Evolutionary conservation across 2,797 vertebrate species (phyloP).

Genomic region (Merluccius polli): DNA sequence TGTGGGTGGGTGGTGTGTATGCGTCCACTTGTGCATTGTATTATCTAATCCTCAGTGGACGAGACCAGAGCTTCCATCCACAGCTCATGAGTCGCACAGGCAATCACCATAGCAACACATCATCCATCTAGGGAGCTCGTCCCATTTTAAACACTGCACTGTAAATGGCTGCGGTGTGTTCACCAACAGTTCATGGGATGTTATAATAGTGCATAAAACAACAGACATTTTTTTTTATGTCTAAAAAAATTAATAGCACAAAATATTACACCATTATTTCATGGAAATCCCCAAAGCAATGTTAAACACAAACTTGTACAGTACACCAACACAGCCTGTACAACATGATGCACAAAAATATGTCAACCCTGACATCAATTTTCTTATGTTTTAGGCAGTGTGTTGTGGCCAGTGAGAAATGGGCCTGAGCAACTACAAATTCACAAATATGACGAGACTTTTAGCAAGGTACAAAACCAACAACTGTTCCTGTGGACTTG

Average conservation of each 20-base stretch:
- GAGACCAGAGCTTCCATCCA: constrained; percentile 7
- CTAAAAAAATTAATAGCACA: neutral
- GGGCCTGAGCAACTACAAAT: neutral
- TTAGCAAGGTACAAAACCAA: neutral
- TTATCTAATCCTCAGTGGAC: constrained; percentile 48
- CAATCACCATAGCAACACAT: constrained; percentile 49
- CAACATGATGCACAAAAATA: neutral
- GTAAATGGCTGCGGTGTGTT: constrained; percentile 8
- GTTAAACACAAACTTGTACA: neutral
- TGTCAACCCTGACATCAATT: neutral
- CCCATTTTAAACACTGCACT: constrained; percentile 29
- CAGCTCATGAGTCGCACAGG: constrained; percentile 34
- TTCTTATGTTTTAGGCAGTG: neutral
- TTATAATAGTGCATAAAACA: neutral
- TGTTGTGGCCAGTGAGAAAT: neutral
- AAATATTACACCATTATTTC: neutral
- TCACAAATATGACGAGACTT: neutral
- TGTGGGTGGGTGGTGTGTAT: neutral
- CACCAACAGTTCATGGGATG: neutral
- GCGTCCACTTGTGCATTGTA: constrained; percentile 9
- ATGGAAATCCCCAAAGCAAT: neutral
- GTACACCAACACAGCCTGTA: neutral
- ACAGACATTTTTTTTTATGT: neutral
- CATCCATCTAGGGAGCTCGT: constrained; percentile 46
- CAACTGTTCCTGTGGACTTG: neutral